Evolutionary conservation across 2,888 invertebrate genomes (phyloP), one percentile per base, ranked within the genome.

Genomic region (Nomada fabriciana): DNA sequence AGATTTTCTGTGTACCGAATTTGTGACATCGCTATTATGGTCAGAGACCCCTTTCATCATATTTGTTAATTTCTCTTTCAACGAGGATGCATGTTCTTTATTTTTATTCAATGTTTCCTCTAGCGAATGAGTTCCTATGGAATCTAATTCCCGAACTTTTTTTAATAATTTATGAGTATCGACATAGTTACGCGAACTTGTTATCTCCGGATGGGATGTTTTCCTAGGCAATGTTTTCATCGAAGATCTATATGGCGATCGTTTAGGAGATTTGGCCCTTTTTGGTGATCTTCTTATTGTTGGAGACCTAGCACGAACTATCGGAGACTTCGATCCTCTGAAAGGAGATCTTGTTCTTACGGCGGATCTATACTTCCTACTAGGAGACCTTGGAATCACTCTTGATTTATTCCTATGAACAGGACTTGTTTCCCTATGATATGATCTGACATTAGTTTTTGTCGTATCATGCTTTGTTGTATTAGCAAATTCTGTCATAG

Each of bases 1-100:
- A 9, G 60, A 52, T 36, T 84, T 83, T 43, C 65, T 71, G 57
- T 83, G 86, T 29, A 76, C 50, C 20, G n/a, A 36, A 53, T 69
- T 77, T 13, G 59, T 69, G 7, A 71, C 23, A 59, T 81, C 76
- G 10, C 55, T 76, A 20, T 82, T 83, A 79, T 59, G 78, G 1
- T 77, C 72, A 1, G 75, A 47, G 0, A 68, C 63, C 52, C 23
- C 63, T 43, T 91, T 92, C 53, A 93, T 80, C 76, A 93, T 92
- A 52, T 91, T 92, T 53, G 86, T 88, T 23, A 94, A 75, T 61
- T 94, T 93, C 1, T 93, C 92, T 67, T 92, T 93, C 36, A 93
- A 83, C 10, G 94, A 93, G 3, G 91, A 89, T 0, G 88, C 86
- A 63, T 88, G 88, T n/a, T 90, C 91, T 25, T 88, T 90, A 23